phyloP scores from a whole-genome alignment of 1,140 invertebrate genomes.

The Bombus sylvicola region DNA sequence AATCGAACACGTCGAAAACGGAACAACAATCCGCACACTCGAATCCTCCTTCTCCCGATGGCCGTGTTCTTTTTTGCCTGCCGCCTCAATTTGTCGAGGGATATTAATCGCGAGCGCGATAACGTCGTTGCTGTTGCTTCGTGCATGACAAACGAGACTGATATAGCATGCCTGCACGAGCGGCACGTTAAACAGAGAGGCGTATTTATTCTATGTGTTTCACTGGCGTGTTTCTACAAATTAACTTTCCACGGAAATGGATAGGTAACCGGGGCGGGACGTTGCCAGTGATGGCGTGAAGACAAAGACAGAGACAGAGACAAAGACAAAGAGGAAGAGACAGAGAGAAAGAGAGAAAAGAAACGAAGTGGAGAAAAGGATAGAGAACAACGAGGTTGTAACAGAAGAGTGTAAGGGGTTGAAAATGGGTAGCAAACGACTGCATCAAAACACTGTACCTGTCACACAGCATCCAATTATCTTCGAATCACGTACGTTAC shows the following conservation, averaged over 20 bases:
- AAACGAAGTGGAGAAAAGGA: too few species aligned
- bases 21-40: slow-evolving; percentile 22
- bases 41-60: not conserved
- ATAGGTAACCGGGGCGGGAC: slow-evolving; percentile 26
- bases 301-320: not conserved
- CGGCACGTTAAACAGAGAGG: slow-evolving; percentile 70
- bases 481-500: slow-evolving; percentile 51
- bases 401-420: not conserved
- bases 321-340: not conserved
- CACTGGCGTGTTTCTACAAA: slow-evolving; percentile 71
- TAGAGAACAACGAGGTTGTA: slow-evolving; percentile 7
- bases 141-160: slow-evolving; percentile 75
- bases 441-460: slow-evolving; percentile 58
- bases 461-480: slow-evolving; percentile 65
- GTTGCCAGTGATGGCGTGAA: not conserved
- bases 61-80: not conserved
- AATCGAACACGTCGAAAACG: not conserved
- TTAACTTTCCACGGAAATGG: slow-evolving; percentile 72
- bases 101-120: slow-evolving; percentile 66
- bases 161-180: slow-evolving; percentile 66
- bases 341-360: not conserved
- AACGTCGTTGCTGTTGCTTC: slow-evolving; percentile 72
- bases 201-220: slow-evolving; percentile 75
- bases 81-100: slow-evolving; percentile 58
- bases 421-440: not conserved